Evolutionary conservation across 2,797 vertebrate genomes (phyloP).

Genomic region (Pelodytes ibericus): DNA sequence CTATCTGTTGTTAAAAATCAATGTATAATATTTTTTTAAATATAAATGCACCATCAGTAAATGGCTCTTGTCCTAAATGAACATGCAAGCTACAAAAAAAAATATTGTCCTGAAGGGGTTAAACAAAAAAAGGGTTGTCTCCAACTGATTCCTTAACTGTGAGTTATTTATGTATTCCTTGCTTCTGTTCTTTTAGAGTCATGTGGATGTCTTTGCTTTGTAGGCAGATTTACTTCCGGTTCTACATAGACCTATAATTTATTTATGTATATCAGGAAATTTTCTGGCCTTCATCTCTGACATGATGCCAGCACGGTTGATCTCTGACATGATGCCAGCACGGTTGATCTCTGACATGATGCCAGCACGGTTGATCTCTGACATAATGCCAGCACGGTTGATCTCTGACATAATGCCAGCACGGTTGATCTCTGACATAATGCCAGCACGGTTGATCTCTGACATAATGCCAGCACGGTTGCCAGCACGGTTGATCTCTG

Average conservation of each 20-base stretch:
- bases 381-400: slow-evolving; percentile 12
- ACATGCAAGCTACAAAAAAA: no score
- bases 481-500: no score
- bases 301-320: slow-evolving; percentile 6
- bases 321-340: slow-evolving; percentile 12
- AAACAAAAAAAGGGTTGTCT: no score
- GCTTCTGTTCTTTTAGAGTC: background rate
- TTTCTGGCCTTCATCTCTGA: slow-evolving; percentile 11
- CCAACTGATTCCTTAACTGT: no score
- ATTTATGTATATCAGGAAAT: background rate
- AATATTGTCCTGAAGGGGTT: no score
- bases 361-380: slow-evolving; percentile 15
- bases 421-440: slow-evolving; percentile 13
- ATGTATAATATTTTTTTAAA: no score
- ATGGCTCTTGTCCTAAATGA: no score
- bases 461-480: slow-evolving; percentile 11
- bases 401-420: slow-evolving; percentile 14
- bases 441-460: slow-evolving; percentile 15
- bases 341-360: slow-evolving; percentile 15
- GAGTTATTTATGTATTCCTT: no score
- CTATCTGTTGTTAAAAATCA: no score
- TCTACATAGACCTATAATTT: slow-evolving; percentile 2
- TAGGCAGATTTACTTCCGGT: background rate
- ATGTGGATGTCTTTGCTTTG: background rate
- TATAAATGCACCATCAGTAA: no score